Conservation (phyloP, 2,113 vertebrate species). For the Misgurnus anguillicaudatus region DNA sequence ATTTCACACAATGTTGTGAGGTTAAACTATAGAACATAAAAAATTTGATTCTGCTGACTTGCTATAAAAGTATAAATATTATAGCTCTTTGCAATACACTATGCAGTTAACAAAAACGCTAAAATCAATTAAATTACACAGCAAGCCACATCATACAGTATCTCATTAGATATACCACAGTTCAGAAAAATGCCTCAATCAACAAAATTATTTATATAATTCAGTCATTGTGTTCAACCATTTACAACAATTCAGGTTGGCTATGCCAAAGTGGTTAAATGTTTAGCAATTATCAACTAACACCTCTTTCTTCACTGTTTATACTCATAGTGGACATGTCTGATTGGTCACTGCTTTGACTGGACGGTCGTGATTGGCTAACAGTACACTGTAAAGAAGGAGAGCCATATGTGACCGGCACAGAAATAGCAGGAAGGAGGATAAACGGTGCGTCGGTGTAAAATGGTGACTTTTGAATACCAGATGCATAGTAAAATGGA, state of each 20-base stretch:
- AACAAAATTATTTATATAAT: neutral
- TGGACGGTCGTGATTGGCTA: slow-evolving; percentile 55
- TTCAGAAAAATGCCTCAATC: neutral
- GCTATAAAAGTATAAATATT: neutral
- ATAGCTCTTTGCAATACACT: neutral
- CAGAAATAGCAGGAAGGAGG: slow-evolving; percentile 20
- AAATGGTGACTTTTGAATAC: slow-evolving; percentile 30
- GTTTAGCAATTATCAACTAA: slow-evolving; percentile 45
- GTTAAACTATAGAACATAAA: neutral
- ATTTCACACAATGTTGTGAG: neutral
- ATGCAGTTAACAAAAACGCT: neutral
- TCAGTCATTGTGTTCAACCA: slow-evolving; percentile 21
- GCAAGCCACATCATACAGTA: neutral
- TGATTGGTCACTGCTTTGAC: slow-evolving; percentile 57
- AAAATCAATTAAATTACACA: neutral
- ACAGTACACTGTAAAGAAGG: neutral
- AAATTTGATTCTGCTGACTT: neutral
- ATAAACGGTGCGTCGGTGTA: slow-evolving; percentile 23
- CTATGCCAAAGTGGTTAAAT: neutral
- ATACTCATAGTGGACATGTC: slow-evolving; percentile 54
- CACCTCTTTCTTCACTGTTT: slow-evolving; percentile 57
- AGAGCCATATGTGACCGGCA: slow-evolving; percentile 24
- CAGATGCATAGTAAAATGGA: slow-evolving; percentile 31
- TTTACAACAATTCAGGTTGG: slow-evolving; percentile 33
- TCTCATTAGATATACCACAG: neutral